Percentiles rank a stretch among this genome's conserved stretches.
These are phyloP conservation scores for Encarsia formosa DNA, from an alignment of 2,888 invertebrate genomes.

Conservation along the genomic window DNA sequence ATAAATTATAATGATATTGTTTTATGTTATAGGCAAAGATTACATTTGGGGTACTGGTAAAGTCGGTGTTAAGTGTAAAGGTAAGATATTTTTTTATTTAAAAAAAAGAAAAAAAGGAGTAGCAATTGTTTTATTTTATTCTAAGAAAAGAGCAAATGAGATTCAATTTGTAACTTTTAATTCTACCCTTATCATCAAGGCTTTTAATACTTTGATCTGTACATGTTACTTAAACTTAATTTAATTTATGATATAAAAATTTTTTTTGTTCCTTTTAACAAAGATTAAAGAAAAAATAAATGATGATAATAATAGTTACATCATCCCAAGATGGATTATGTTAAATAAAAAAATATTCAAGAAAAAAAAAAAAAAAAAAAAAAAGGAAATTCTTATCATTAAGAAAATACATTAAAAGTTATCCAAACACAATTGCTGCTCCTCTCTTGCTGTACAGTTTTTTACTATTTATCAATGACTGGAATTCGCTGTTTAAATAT, in stretches of 20 bases:
- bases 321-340: no score
- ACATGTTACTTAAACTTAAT: background rate
- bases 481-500: slow-evolving; percentile 6
- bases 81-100: slow-evolving; percentile 47
- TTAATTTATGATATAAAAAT: background rate
- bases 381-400: slow-evolving; percentile 3
- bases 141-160: no score
- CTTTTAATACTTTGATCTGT: background rate
- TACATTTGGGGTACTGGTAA: slow-evolving; percentile 62
- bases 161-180: no score
- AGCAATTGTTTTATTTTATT: background rate
- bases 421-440: background rate
- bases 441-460: slow-evolving; percentile 4
- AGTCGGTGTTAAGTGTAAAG: slow-evolving; percentile 60
- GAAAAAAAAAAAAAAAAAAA: no score
- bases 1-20: slow-evolving; percentile 6
- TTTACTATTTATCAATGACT: slow-evolving; percentile 1
- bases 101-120: background rate
- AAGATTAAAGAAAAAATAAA: no score
- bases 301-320: no score
- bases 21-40: slow-evolving; percentile 56
- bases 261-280: no score
- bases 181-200: no score
- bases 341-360: no score
- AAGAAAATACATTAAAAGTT: background rate